Base-by-base conservation (phyloP, 2,113 vertebrate genomes). In the Arvicanthis niloticus region DNA sequence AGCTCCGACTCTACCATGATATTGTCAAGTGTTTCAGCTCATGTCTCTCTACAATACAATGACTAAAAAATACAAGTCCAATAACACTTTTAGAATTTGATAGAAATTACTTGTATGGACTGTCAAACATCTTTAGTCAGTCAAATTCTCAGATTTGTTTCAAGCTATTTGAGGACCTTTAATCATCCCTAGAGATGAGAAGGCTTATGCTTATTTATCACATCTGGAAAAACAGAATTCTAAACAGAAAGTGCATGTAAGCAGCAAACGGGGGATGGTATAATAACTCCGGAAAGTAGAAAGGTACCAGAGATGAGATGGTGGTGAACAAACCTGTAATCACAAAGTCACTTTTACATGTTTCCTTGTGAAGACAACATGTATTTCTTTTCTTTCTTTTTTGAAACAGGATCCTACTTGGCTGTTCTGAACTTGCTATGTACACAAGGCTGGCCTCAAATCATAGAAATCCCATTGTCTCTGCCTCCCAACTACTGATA, bases 131-230 rank as follows among this genome's bases (percentile, higher is more conserved):
- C 56, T 85, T 91, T 48, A 91, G 48, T 93, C 53, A 92, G 93
- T 91, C 48, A 73, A 82, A 78, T 93, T 89, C 48, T 19, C 37
- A 22, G 19, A 21, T 84, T 9, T 51, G 67, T 15, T 82, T 53
- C 94, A 53, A 91, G 45, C 34, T 94, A 78, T 65, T 3, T 94
- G 82, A 95, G 95, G 58, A 89, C 34, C 51, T 72, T 86, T 65
- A 67, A 37, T 6, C 53, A 92, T 76, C 51, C 37, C 53, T 62
- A 87, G 24, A 29, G 24, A 56, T 53, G 24, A 82, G 31, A 88
- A 84, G 5, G 24, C 56, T 45, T 76, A 37, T 1, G 5, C 15
- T 65, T 37, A 0, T 72, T 58, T 31, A 0, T 81, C 91, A 91
- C 34, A 19, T 2, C 89, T 29, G 91, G 58, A 76, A 88, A 96